phyloP scores from a whole-genome alignment of 2,113 vertebrate species.

The Silurus asotus region DNA sequence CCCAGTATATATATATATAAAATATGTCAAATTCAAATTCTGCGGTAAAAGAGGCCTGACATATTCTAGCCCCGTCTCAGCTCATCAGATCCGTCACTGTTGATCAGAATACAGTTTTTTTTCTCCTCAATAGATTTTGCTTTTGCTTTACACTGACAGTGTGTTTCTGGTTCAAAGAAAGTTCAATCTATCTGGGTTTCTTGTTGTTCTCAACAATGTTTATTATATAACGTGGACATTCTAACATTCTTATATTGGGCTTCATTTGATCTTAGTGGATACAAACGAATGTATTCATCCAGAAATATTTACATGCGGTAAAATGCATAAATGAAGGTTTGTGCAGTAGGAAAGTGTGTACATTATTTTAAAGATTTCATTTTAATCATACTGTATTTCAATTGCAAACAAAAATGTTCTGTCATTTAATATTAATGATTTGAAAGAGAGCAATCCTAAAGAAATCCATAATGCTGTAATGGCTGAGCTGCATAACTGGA shows the following conservation, averaged over 20 bases:
- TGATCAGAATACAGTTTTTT: neutral
- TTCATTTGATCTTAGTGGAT: neutral
- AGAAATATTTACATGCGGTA: neutral
- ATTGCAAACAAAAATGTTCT: neutral
- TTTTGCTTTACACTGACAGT: neutral
- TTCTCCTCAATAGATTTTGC: neutral
- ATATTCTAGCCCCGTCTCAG: constrained; percentile 17
- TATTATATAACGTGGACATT: neutral
- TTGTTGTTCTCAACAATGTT: neutral
- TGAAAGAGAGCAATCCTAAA: neutral
- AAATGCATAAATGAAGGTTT: neutral
- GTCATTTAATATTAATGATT: no score
- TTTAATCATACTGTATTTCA: neutral
- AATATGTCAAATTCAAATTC: neutral
- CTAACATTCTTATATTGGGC: neutral
- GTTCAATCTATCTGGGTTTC: neutral
- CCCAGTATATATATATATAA: neutral
- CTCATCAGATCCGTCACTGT: constrained; percentile 1
- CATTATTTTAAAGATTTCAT: neutral
- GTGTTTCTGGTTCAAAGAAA: neutral
- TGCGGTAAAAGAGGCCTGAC: neutral
- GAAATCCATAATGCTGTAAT: neutral
- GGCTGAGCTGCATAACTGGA: neutral
- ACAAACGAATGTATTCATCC: neutral
- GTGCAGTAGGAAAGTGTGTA: no score